Percentiles rank a stretch among this genome's conserved stretches.
These are phyloP conservation scores for Chymomyza caudatula DNA, from an alignment of 2,888 invertebrate genomes.

Conservation along the genomic window DNA sequence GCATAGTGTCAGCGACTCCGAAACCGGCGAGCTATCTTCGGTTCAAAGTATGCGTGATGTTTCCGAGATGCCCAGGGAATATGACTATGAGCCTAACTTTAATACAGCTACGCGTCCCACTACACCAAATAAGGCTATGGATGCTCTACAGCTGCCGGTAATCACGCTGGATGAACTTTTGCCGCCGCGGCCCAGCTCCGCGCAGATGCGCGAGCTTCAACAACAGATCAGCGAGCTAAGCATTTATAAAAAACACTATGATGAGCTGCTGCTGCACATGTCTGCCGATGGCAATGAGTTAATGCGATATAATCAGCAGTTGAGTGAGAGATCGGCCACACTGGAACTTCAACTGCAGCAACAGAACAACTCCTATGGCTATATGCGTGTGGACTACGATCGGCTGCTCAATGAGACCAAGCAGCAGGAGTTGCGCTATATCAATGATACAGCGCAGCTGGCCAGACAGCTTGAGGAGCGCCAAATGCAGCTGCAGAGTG, in stretches of 20 bases:
- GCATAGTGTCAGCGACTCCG: constrained; percentile 44
- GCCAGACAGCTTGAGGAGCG: constrained; percentile 56
- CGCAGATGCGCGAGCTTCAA: constrained; percentile 37
- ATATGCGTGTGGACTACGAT: constrained; percentile 75
- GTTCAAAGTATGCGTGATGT: constrained; percentile 69
- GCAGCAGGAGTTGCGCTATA: constrained; percentile 60
- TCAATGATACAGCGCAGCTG: constrained; percentile 57
- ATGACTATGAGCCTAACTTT: constrained; percentile 26
- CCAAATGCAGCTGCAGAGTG: constrained; percentile 25
- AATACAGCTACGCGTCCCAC: constrained; percentile 73
- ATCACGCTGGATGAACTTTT: constrained; percentile 36
- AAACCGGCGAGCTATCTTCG: constrained; percentile 67
- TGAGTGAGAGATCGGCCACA: constrained; percentile 58
- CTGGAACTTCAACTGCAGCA: constrained; percentile 62
- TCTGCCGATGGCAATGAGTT: constrained; percentile 67
- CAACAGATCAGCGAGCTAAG: constrained; percentile 55
- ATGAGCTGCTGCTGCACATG: constrained; percentile 70
- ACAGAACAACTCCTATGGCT: constrained; percentile 63
- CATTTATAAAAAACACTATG: constrained; percentile 68
- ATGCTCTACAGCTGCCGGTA: constrained; percentile 59
- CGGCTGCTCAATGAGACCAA: constrained; percentile 56
- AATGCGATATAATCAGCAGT: constrained; percentile 52
- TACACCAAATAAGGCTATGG: constrained; percentile 63
- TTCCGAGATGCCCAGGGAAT: constrained; percentile 57
- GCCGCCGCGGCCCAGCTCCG: constrained; percentile 16